Base-by-base conservation (phyloP, 2,113 vertebrate genomes). In the Hiodon alosoides region DNA sequence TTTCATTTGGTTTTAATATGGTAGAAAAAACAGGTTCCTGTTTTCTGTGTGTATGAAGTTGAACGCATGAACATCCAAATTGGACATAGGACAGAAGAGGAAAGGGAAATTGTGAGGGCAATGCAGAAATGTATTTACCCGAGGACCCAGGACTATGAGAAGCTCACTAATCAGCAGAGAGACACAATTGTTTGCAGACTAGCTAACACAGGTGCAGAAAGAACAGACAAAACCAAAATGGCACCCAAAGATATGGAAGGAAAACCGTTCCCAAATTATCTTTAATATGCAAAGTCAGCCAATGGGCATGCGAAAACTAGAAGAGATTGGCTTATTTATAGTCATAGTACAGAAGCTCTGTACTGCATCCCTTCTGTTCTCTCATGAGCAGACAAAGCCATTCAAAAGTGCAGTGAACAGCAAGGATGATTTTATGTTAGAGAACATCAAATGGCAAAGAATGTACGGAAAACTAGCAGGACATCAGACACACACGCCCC, bases 261-360 rank as follows among this genome's bases (percentile, higher is more conserved):
- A n/a, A 72, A 77, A 73, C 72, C 71, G 73, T 77, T 77, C 54
- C 76, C 60, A 66, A 73, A 67, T 61, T 77, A 77, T 53, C 70
- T 77, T 67, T 70, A 73, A 73, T 73, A 72, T 73, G 6, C 61
- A 52, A 77, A 77, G 48, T 74, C 72, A 65, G 61, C 72, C 61
- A 74, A 74, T 74, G 62, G 60, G 16, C 59, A 46, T 61, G 71
- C 62, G 72, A 78, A 74, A 69, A 73, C 61, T 8, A 75, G 7
- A 71, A 72, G 73, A 72, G 74, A 76, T 59, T 72, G 77, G 73
- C 60, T 79, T n/a, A 75, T 79, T 46, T 61, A 48, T 62, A 75
- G 50, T 74, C 47, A 75, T 7, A 75, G 67, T 66, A 67, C 10
- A 66, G 51, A 31, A 60, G 65, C 55, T 79, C 58, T 79, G 73